Evolutionary conservation across 2,888 invertebrate species (phyloP).

Genomic region (Cantharis flavilabris): DNA sequence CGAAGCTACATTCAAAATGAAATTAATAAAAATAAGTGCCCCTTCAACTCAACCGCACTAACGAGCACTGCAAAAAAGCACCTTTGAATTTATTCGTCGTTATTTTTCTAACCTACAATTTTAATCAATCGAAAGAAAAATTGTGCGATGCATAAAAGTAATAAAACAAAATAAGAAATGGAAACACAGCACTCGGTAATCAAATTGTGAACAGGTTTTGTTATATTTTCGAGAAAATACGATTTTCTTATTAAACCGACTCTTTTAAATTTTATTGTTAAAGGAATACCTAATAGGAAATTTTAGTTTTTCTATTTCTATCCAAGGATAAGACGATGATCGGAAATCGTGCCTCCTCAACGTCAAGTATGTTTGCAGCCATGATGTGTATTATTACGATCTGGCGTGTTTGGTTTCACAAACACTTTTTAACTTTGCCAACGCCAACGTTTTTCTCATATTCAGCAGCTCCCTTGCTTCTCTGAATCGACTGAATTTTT

Average conservation of each 20-base stretch:
- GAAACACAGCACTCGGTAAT: not conserved
- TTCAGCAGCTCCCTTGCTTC: not conserved
- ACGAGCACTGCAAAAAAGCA: not conserved
- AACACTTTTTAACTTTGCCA: conserved; percentile 21
- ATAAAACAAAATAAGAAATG: not conserved
- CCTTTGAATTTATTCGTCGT: not conserved
- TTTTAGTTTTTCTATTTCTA: conserved; percentile 27
- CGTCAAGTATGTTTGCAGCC: conserved; percentile 23
- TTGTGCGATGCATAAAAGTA: not conserved
- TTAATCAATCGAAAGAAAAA: not conserved
- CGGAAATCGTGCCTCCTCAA: conserved; percentile 26
- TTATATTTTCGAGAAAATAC: not conserved
- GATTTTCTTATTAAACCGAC: not conserved
- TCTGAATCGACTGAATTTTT: conserved; percentile 18
- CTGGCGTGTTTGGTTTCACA: conserved; percentile 28
- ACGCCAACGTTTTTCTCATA: conserved; percentile 12
- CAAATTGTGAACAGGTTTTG: not conserved
- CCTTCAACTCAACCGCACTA: not conserved
- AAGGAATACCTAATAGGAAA: conserved; percentile 1
- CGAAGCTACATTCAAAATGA: not conserved
- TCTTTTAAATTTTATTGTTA: not conserved
- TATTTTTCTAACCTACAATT: not conserved
- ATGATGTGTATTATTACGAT: conserved; percentile 31
- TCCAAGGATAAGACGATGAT: conserved; percentile 22
- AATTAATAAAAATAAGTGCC: not conserved